Percentiles rank a stretch among this genome's conserved stretches.
phyloP scores from a whole-genome alignment of 92 coral and sea anemone species.

The Metridium senile region DNA sequence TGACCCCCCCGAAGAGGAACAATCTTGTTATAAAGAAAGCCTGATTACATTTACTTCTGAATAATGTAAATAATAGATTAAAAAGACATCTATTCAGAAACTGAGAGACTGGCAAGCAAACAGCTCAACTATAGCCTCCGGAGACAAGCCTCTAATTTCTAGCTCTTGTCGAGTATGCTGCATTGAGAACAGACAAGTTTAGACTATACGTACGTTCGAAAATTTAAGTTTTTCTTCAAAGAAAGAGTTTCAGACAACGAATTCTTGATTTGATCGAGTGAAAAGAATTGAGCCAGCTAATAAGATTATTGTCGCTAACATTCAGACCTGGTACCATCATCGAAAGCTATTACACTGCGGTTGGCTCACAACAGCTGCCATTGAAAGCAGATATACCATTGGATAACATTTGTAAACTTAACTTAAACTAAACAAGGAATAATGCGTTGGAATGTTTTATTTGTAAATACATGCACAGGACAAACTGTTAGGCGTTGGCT shows the following conservation, averaged over 20 bases:
- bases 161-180: too few relatives aligned
- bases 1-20: neutral
- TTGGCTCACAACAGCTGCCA: neutral
- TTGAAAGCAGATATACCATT: neutral
- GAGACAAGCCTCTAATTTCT: too few relatives aligned
- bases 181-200: too few relatives aligned
- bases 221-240: too few relatives aligned
- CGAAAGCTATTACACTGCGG: neutral
- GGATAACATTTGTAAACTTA: neutral
- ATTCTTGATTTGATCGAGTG: neutral
- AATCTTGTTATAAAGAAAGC: neutral
- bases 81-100: neutral
- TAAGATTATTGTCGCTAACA: neutral
- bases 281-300: neutral
- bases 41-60: neutral
- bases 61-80: neutral
- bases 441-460: neutral
- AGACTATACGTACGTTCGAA: too few relatives aligned
- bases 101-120: neutral
- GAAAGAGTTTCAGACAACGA: neutral
- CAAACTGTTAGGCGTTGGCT: neutral
- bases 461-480: neutral
- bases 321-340: neutral
- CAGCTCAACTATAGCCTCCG: too few relatives aligned
- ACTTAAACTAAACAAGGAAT: neutral